Evolutionary conservation across 37 sponge, comb jelly and placozoan genomes (phyloP).

Genomic region (Axinella damicornis): DNA sequence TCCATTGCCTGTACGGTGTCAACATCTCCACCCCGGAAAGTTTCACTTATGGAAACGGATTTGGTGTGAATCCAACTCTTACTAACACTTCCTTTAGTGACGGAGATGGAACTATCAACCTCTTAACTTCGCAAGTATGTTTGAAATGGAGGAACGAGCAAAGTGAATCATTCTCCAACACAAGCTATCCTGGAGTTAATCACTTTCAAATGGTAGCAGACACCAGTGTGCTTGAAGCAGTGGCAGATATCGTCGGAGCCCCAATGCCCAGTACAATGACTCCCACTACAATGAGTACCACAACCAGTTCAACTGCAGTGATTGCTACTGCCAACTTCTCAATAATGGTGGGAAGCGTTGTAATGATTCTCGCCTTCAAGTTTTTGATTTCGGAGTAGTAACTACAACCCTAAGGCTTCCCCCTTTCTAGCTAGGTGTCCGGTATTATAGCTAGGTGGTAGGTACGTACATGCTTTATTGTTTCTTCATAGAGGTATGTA

Average conservation of each 20-base stretch:
- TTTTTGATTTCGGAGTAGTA: too few relatives aligned
- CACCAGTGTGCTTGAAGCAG: neutral
- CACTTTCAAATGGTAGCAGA: conserved; percentile 47
- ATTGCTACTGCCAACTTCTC: too few relatives aligned
- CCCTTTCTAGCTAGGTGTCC: too few relatives aligned
- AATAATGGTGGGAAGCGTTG: too few relatives aligned
- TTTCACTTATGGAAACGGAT: neutral
- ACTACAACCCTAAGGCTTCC: too few relatives aligned
- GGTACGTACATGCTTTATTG: too few relatives aligned
- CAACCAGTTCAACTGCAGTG: too few relatives aligned
- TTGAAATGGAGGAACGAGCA: conserved; percentile 36
- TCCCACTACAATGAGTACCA: too few relatives aligned
- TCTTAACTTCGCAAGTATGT: conserved; percentile 60
- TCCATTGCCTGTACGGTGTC: conserved; percentile 75
- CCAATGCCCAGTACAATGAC: too few relatives aligned
- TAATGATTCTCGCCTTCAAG: too few relatives aligned
- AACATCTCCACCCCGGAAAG: conserved; percentile 30
- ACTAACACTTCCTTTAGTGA: conserved; percentile 19
- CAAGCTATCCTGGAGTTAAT: neutral
- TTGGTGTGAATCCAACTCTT: neutral
- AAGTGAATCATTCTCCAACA: neutral
- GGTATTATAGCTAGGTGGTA: too few relatives aligned
- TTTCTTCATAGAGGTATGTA: too few relatives aligned
- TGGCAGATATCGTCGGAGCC: conserved; percentile 10
- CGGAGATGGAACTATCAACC: conserved; percentile 85